Evolutionary conservation across 2,888 invertebrate genomes (phyloP).

Genomic region (Drosophila hawaiiensis): DNA sequence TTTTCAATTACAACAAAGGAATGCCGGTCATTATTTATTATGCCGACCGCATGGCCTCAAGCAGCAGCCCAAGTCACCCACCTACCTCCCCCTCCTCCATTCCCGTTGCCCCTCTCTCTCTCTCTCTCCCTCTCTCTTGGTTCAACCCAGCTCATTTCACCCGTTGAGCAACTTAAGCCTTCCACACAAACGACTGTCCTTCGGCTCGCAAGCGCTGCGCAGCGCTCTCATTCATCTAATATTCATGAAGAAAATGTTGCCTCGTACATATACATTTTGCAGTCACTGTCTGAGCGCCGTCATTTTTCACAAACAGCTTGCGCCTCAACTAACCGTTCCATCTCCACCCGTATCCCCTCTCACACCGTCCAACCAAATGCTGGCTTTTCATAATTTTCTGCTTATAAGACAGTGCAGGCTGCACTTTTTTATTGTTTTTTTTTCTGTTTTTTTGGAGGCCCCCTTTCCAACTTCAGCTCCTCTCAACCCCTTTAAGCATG

Average conservation of each 20-base stretch:
- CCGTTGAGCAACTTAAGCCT: constrained; percentile 72
- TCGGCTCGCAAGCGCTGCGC: constrained; percentile 17
- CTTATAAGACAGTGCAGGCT: constrained; percentile 71
- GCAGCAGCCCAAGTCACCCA: constrained; percentile 11
- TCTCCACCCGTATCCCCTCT: not conserved
- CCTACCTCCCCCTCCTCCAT: not conserved
- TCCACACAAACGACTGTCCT: constrained; percentile 60
- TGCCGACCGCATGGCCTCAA: constrained; percentile 79
- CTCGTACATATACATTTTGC: constrained; percentile 55
- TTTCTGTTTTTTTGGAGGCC: not conserved
- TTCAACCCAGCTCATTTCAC: constrained; percentile 62
- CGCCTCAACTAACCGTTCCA: constrained; percentile 1
- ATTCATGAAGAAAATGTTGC: constrained; percentile 72
- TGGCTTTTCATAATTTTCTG: constrained; percentile 78
- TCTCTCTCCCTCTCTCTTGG: not conserved
- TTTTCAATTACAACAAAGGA: constrained; percentile 84
- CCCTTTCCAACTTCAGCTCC: not conserved
- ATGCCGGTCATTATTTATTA: constrained; percentile 83
- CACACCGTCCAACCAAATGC: constrained; percentile 7
- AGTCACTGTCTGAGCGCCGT: constrained; percentile 63
- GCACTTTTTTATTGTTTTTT: constrained; percentile 47
- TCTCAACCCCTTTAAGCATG: constrained; percentile 38
- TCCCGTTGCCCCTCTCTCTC: not conserved
- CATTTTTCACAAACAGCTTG: constrained; percentile 72
- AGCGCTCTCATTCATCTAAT: constrained; percentile 68